phyloP scores from a whole-genome alignment of 2,797 vertebrate species.

The Phrynocephalus forsythii region DNA sequence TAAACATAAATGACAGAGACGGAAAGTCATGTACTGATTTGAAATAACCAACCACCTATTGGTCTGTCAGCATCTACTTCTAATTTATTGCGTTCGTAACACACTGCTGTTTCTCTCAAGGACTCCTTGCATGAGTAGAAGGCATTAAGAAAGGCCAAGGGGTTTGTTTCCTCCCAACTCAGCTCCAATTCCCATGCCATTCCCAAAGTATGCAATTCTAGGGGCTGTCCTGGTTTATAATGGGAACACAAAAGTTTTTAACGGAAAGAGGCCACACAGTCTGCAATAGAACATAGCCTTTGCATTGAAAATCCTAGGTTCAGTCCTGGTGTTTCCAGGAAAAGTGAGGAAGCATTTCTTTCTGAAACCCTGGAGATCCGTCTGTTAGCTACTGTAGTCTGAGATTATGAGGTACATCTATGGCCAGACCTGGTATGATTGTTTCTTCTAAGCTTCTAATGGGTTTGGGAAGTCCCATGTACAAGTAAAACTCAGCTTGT shows the following conservation, averaged over 20 bases:
- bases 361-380: not conserved
- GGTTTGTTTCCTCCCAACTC: no score
- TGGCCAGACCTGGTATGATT: not conserved
- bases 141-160: not conserved
- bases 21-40: not conserved
- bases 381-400: not conserved
- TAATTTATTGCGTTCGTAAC: not conserved
- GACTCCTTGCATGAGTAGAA: not conserved
- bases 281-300: not conserved
- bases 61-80: not conserved
- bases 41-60: not conserved
- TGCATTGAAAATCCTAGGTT: not conserved
- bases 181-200: not conserved
- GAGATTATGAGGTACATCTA: not conserved
- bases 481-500: not conserved
- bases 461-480: not conserved
- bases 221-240: no score
- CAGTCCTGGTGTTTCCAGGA: not conserved
- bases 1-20: no score
- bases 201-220: not conserved
- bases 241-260: not conserved
- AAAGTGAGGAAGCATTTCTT: not conserved
- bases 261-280: not conserved
- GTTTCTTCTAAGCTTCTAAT: not conserved
- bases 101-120: not conserved